Conservation (phyloP, 2,797 vertebrate species). For the Aphelocoma californica region DNA sequence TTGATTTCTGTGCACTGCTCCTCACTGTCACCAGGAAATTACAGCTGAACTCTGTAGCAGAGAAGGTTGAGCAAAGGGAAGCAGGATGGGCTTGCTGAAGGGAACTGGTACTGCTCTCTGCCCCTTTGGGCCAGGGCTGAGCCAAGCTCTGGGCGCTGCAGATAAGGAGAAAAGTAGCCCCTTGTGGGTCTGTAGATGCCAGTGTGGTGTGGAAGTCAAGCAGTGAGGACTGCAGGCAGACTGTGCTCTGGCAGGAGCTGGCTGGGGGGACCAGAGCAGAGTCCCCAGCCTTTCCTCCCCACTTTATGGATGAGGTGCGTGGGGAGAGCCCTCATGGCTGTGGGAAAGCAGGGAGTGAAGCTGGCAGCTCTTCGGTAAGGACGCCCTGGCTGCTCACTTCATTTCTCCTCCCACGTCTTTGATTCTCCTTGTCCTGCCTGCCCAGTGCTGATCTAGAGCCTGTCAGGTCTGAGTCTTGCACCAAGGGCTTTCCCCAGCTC, state of each 20-base stretch:
- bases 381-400: background rate
- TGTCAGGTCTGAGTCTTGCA: background rate
- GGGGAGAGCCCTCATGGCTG: background rate
- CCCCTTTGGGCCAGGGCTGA: background rate
- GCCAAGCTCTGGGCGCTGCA: background rate
- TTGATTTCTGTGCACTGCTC: background rate
- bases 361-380: background rate
- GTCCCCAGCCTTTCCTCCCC: fast-evolving
- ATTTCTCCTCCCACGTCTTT: conserved; percentile 10
- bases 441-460: conserved; percentile 60
- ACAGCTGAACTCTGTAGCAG: background rate
- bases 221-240: background rate
- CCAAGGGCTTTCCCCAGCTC: background rate
- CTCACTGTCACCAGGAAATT: background rate
- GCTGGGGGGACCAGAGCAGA: background rate
- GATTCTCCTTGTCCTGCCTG: conserved; percentile 32
- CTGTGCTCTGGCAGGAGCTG: fast-evolving
- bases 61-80: background rate
- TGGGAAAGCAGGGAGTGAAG: background rate
- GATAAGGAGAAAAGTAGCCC: background rate
- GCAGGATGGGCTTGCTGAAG: background rate
- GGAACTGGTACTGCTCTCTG: background rate
- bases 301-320: background rate
- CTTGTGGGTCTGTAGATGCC: background rate
- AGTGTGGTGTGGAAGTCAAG: background rate